Percentiles rank a stretch among this genome's conserved stretches.
Evolutionary conservation across 2,888 invertebrate species (phyloP).

Genomic region (Orthosia gracilis): DNA sequence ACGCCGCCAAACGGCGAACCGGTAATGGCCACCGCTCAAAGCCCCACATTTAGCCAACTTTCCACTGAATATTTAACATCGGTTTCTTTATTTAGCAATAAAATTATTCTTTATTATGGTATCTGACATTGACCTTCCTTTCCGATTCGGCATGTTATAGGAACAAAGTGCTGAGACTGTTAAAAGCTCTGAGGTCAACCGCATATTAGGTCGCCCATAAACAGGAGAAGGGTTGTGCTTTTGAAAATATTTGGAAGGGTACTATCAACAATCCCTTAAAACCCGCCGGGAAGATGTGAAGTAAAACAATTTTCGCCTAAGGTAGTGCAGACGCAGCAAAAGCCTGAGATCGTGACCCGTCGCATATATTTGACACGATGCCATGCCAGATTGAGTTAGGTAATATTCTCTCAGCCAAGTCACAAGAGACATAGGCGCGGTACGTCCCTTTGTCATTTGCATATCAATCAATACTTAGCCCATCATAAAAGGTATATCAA

Average conservation of each 20-base stretch:
- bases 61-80: conserved; percentile 82
- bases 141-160: conserved; percentile 45
- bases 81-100: conserved; percentile 74
- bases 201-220: conserved; percentile 48
- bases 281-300: conserved; percentile 16
- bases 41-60: conserved; percentile 77
- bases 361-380: conserved; percentile 12
- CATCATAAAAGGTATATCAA: conserved; percentile 38
- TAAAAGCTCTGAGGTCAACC: conserved; percentile 61
- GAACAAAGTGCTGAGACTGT: conserved; percentile 43
- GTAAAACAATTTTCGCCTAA: conserved; percentile 23
- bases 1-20: conserved; percentile 68
- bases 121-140: conserved; percentile 54
- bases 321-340: conserved; percentile 19
- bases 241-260: conserved; percentile 51
- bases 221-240: conserved; percentile 48
- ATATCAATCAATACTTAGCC: conserved; percentile 58
- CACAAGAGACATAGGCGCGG: conserved; percentile 3
- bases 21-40: conserved; percentile 78
- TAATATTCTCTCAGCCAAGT: conserved; percentile 28
- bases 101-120: conserved; percentile 54
- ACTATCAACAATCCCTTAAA: conserved; percentile 34
- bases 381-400: conserved; percentile 11
- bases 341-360: conserved; percentile 20
- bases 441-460: conserved; percentile 43